Base-by-base conservation (phyloP, 1,140 invertebrate genomes). In the Drosophila watanabei region DNA sequence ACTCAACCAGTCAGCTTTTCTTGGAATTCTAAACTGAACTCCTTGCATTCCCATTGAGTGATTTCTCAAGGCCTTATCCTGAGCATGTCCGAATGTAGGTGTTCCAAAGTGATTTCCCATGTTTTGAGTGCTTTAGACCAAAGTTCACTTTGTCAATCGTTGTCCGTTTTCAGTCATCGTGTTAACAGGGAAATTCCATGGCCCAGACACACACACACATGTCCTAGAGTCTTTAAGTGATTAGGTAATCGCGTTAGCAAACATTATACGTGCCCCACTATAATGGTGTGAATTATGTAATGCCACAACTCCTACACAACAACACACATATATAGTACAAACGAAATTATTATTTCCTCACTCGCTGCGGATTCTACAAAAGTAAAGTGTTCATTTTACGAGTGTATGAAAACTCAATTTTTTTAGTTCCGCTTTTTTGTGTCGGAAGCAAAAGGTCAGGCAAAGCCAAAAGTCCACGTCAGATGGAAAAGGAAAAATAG, bases 321-420 rank as follows among this genome's bases (percentile, higher is more conserved):
- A 35, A 20, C 35, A 9, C 28, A 37, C 30, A 14, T 30, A 45
- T 43, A 52, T 2, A 24, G 24, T 20, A 64, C 35, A 71, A 43
- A 72, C 37, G 46, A 30, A 51, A 72, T 60, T 60, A 72, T 51
- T 72, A 73, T 72, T 60, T 73, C 54, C 54, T 28, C 32, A 60
- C 54, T 24, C 24, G 24, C 39, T 16, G 37, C 5, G 48, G 13
- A 54, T 51, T 39, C 30, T 14, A 60, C 45, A 72, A 51, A 37
- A 46, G 37, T 43, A 71, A 72, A 72, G 69, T 73, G 68, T 73
- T 73, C 56, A 24, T 18, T 73, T 73, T 73, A 72, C 41, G 68
- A 41, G 24, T 56, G 54, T 48, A 68, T 68, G 33, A 68, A 69
- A 71, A 70, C 64, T 63, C 24, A 39, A n/a, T 46, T 68, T 71